Evolutionary conservation across 2,888 invertebrate genomes (phyloP).

Genomic region (Phorcus lineatus): DNA sequence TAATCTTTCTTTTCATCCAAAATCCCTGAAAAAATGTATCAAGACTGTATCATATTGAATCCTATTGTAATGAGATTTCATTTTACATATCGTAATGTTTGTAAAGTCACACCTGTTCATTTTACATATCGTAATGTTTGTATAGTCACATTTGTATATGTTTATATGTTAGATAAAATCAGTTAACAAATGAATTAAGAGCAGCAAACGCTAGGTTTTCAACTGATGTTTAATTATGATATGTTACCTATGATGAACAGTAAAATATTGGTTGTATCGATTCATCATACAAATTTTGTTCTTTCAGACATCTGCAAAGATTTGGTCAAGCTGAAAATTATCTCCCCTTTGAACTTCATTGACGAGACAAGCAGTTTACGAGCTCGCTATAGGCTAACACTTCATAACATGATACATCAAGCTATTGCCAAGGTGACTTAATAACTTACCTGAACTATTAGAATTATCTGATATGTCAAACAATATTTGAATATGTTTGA

Average conservation of each 20-base stretch:
- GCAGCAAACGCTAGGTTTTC: neutral
- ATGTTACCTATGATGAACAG: neutral
- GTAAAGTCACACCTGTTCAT: too few species aligned
- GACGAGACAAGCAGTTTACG: conserved; percentile 68
- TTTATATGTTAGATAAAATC: too few species aligned
- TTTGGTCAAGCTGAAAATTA: conserved; percentile 59
- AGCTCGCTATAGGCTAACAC: conserved; percentile 56
- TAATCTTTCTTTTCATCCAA: too few species aligned
- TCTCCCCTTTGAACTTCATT: conserved; percentile 62
- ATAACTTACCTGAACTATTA: too few species aligned
- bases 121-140: too few species aligned
- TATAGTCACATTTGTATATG: too few species aligned
- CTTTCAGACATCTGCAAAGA: conserved; percentile 64
- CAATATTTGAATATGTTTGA: too few species aligned
- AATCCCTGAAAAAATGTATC: too few species aligned
- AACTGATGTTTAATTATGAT: neutral
- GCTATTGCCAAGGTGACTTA: conserved; percentile 31
- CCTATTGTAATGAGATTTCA: too few species aligned
- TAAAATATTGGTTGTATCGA: neutral
- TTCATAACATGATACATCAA: conserved; percentile 60
- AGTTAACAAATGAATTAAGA: too few species aligned
- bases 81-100: too few species aligned
- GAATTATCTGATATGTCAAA: neutral
- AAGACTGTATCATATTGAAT: too few species aligned
- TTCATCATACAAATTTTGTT: neutral